Conservation (phyloP, 2,113 vertebrate species). For the Pithys albifrons region DNA sequence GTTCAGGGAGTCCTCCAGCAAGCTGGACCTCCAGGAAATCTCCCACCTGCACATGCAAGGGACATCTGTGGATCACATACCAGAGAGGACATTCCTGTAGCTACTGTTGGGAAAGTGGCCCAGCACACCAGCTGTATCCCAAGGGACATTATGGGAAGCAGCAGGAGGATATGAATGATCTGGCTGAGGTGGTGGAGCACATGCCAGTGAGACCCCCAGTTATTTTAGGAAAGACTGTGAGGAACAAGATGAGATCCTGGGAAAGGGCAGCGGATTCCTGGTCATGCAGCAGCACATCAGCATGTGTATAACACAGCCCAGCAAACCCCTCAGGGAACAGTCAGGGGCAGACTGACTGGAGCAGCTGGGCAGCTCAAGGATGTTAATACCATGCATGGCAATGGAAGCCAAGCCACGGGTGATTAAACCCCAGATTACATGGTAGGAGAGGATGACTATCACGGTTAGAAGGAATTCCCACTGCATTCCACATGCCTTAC, state of each 20-base stretch:
- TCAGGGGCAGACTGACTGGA: fast-evolving
- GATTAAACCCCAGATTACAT: neutral
- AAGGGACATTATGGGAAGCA: neutral
- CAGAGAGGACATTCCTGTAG: neutral
- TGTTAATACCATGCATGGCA: neutral
- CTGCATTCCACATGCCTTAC: neutral
- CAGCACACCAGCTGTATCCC: neutral
- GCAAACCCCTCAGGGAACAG: neutral
- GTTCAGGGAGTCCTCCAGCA: neutral
- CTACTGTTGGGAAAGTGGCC: neutral
- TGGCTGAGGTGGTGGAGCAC: neutral
- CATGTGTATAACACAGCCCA: neutral
- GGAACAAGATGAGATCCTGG: neutral
- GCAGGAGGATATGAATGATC: neutral
- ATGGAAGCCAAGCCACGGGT: neutral
- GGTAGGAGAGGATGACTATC: neutral
- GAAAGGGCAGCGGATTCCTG: neutral
- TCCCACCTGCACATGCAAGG: neutral
- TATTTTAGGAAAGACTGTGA: neutral
- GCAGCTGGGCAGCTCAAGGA: neutral
- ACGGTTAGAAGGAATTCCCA: neutral
- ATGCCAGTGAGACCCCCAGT: fast-evolving
- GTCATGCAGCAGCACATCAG: neutral
- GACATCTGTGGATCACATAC: neutral
- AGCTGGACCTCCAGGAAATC: neutral